A percentile compares a stretch with the other conserved stretches of the same genome.
These are phyloP conservation scores for Hemichromis elongatus DNA, from an alignment of 2,113 vertebrate genomes.

Conservation along the genomic window DNA sequence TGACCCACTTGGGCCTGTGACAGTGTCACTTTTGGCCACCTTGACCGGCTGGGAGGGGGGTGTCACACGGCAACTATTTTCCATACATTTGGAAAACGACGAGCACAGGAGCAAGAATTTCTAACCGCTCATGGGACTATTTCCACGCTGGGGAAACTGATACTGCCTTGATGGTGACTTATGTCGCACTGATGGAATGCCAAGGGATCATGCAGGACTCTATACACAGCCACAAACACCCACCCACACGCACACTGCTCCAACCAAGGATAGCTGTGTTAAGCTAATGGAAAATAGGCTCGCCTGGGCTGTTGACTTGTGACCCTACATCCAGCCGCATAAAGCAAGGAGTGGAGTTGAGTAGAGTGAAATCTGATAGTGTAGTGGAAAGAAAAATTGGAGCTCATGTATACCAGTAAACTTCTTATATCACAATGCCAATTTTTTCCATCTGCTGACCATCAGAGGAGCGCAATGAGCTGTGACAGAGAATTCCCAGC, in stretches of 20 bases:
- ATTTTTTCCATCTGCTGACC: constrained; percentile 34
- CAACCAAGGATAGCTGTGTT: constrained; percentile 45
- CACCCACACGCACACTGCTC: background rate
- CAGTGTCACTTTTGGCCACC: constrained; percentile 4
- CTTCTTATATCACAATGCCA: constrained; percentile 14
- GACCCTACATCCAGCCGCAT: constrained; percentile 27
- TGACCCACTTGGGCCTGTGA: constrained; percentile 49
- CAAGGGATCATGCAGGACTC: constrained; percentile 32
- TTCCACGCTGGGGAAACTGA: constrained; percentile 46
- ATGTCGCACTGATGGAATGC: constrained; percentile 37
- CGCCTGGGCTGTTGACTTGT: constrained; percentile 27
- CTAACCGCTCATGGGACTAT: constrained; percentile 42
- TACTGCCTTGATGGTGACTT: constrained; percentile 15
- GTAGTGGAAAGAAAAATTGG: background rate
- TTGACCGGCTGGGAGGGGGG: background rate
- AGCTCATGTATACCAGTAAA: background rate
- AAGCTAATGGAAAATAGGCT: constrained; percentile 49
- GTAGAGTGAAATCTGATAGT: constrained; percentile 18
- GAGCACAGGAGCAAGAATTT: constrained; percentile 10
- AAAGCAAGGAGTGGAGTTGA: constrained; percentile 9
- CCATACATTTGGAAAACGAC: constrained; percentile 47
- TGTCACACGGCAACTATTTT: constrained; percentile 57
- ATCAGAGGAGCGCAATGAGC: background rate
- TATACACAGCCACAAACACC: background rate
- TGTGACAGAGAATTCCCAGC: constrained; percentile 18